phyloP scores from a whole-genome alignment of 2,113 vertebrate species.

The Okapia johnstoni region DNA sequence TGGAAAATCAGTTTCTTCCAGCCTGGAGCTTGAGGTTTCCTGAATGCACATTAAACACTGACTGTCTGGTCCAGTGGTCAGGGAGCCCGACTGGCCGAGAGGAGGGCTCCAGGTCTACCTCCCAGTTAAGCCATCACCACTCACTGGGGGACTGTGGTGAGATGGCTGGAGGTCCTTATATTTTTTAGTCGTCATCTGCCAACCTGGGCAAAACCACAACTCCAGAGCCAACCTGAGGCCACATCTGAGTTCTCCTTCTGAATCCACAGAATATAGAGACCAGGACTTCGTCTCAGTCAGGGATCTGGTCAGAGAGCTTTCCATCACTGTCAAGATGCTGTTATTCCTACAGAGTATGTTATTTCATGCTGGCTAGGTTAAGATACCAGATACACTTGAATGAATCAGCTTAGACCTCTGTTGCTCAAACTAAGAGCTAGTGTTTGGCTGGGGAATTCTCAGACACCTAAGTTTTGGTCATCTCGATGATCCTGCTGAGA shows the following conservation, averaged over 20 bases:
- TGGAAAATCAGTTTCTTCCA: slow-evolving; percentile 42
- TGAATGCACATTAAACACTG: slow-evolving; percentile 12
- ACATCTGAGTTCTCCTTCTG: not conserved
- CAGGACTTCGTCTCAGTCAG: not conserved
- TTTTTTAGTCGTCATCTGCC: slow-evolving; percentile 48
- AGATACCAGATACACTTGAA: not conserved
- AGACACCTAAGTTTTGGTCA: not conserved
- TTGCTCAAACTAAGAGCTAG: not conserved
- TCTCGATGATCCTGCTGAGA: not conserved
- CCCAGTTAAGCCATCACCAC: not conserved
- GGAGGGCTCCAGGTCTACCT: not conserved
- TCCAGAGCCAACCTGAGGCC: slow-evolving; percentile 29
- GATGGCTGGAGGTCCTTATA: not conserved
- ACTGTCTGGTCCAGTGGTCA: slow-evolving; percentile 63
- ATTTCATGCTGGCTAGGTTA: not conserved
- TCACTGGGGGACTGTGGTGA: not conserved
- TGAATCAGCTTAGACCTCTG: not conserved
- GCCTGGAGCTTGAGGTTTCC: slow-evolving; percentile 35
- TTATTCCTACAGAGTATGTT: not conserved
- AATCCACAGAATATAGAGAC: slow-evolving; percentile 34
- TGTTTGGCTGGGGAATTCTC: not conserved
- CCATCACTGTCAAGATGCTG: not conserved
- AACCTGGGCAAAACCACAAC: not conserved
- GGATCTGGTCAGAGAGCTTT: not conserved
- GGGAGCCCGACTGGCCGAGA: not conserved